Base-by-base conservation (phyloP, 2,113 vertebrate genomes). In the Chunga burmeisteri region DNA sequence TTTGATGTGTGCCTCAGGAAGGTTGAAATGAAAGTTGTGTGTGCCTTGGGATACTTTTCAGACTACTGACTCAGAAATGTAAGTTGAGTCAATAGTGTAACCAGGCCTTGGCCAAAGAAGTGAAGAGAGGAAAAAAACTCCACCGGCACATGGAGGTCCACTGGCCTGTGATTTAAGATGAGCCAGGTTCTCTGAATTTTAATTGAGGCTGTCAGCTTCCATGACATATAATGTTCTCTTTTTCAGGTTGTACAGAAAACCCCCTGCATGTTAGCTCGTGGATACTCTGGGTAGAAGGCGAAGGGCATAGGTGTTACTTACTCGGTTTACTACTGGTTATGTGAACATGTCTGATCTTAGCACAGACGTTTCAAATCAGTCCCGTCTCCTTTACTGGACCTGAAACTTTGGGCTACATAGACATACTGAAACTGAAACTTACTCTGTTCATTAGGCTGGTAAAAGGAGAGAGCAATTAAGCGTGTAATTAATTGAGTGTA, bases 1-100 rank as follows among this genome's bases (percentile, higher is more conserved):
- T 97, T 97, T 97, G 95, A 97, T 96, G 95, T 97, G 40, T 77
- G 93, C 91, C 81, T 94, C 1, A 1, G 91, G 94, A 97, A 95
- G 91, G 58, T 53, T 94, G 95, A 94, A 96, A 95, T 96, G 81
- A 96, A 95, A 97, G 91, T 74, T 94, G 44, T 95, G 56, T 93
- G 86, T 70, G 94, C 96, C 95, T 91, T 96, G 94, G 94, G 94
- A 97, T 90, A 95, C 89, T 73, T 91, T 56, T 89, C 71, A 96
- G 84, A 89, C 84, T 91, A 91, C 84, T 97, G 96, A 93, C 91
- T 97, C 89, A 95, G 94, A 97, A 94, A 53, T 4, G 0, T 92
- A 40, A 88, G 77, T 94, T 95, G 78, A 97, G 75, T 94, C 88
- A 89, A 34, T 66, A 82, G 89, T 66, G 78, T 74, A 91, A 10